Percentiles rank a stretch among this genome's conserved stretches.
These are phyloP conservation scores for Ricordea florida DNA, from an alignment of 92 coral and sea anemone genomes.

Conservation along the genomic window DNA sequence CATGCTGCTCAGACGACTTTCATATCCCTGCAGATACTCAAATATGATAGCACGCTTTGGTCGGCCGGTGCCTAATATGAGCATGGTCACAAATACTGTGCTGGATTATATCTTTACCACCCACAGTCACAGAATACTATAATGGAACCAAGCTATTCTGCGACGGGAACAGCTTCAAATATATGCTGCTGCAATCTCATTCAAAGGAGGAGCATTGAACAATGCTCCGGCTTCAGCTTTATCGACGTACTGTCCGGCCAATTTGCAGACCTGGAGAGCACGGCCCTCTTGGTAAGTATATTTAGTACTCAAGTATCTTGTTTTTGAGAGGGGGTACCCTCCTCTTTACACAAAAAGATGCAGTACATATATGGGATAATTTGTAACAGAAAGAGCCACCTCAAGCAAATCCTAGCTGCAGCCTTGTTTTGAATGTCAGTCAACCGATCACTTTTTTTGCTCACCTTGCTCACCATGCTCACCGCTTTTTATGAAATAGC, in stretches of 20 bases:
- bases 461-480: no score
- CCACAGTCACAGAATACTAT: conserved; percentile 22
- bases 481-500: no score
- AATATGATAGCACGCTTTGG: conserved; percentile 43
- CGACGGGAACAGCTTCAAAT: conserved; percentile 26
- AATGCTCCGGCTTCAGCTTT: conserved; percentile 19
- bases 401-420: no score
- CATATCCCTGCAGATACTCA: conserved; percentile 40
- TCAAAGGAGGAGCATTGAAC: conserved; percentile 12
- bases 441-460: no score
- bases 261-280: not conserved
- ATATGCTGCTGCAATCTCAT: conserved; percentile 27
- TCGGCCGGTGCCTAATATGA: conserved; percentile 26
- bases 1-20: conserved; percentile 34
- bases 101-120: conserved; percentile 30
- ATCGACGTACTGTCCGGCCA: conserved; percentile 10
- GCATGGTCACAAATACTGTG: conserved; percentile 32
- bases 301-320: no score
- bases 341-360: no score
- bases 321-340: no score
- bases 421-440: no score
- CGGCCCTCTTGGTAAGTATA: no score
- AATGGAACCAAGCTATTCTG: conserved; percentile 28
- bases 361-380: no score
- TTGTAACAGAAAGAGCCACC: no score